Base-by-base conservation (phyloP, 2,113 vertebrate genomes). In the Tylochromis polylepis region DNA sequence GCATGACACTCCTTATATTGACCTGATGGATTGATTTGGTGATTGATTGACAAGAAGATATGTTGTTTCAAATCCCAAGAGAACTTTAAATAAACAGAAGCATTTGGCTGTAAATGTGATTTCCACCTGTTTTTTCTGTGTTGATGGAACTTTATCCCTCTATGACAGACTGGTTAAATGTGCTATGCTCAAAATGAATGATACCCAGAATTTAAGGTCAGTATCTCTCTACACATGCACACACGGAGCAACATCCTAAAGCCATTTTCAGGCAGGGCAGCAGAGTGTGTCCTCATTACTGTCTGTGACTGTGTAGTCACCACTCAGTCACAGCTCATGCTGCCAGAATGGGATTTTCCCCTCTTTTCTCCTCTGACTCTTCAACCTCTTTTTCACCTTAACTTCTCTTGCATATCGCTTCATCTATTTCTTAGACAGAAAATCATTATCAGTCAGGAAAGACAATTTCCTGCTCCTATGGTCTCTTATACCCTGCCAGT, bases 361-460 rank as follows among this genome's bases (percentile, higher is more conserved):
- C 81, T 80, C 67, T 88, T 89, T 87, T 53, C 77, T 81, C 49
- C 85, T 85, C 81, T 67, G 53, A 81, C 77, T 91, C 62, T 43
- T 87, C 75, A 56, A 81, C 85, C 84, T 87, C 85, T 88, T 93
- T 93, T 92, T 93, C 85, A 93, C 90, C 87, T 87, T 85, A 92
- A 87, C 88, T 88, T 90, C 83, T 94, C 91, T 93, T 95, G 91
- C 91, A 94, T 93, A 91, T 95, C 90, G 58, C 91, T 94, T 95
- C 90, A 92, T 95, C 94, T 94, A 88, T 94, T 95, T 90, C 86
- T 88, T 84, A 85, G 91, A 94, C 95, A 94, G 94, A 91, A 95
- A 95, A 95, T 96, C 94, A 92, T 94, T 95, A 94, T 87, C 80
- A 83, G 77, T 92, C 89, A 92, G 89, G 87, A 92, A 93, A 94